A percentile compares a stretch with the other conserved stretches of the same genome.
Evolutionary conservation across 2,888 invertebrate species (phyloP).

Genomic region (Calameuta filiformis): DNA sequence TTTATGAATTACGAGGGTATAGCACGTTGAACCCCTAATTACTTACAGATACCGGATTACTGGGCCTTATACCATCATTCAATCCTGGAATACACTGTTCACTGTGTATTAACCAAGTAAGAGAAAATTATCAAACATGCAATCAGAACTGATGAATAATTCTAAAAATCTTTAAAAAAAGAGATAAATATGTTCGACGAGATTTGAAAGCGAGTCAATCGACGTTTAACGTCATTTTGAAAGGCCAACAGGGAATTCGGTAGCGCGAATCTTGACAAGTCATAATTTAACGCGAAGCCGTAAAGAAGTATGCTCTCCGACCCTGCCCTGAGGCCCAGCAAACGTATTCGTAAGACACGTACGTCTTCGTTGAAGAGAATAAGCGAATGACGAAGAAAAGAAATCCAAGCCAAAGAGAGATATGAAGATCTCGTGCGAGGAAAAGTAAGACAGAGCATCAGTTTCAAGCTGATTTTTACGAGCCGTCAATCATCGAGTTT

Average conservation of each 20-base stretch:
- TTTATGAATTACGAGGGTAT: slow-evolving; percentile 49
- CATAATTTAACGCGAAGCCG: slow-evolving; percentile 52
- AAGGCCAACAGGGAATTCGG: background rate
- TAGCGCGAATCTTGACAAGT: slow-evolving; percentile 45
- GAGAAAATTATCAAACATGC: background rate
- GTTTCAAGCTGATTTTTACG: slow-evolving; percentile 33
- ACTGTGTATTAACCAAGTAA: background rate
- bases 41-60: slow-evolving; percentile 42
- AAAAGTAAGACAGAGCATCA: background rate
- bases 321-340: background rate
- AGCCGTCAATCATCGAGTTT: slow-evolving; percentile 30
- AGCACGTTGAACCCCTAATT: slow-evolving; percentile 45
- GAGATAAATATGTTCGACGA: background rate
- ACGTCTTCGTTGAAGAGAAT: background rate
- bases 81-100: background rate
- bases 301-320: slow-evolving; percentile 30
- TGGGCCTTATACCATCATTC: background rate
- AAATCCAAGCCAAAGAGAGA: background rate
- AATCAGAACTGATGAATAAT: background rate
- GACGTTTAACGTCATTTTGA: background rate
- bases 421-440: background rate
- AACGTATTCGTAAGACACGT: background rate
- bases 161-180: background rate
- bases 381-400: background rate
- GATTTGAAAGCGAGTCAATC: background rate